Evolutionary conservation across 1,140 invertebrate genomes (phyloP).

Genomic region (Aricia agestis): DNA sequence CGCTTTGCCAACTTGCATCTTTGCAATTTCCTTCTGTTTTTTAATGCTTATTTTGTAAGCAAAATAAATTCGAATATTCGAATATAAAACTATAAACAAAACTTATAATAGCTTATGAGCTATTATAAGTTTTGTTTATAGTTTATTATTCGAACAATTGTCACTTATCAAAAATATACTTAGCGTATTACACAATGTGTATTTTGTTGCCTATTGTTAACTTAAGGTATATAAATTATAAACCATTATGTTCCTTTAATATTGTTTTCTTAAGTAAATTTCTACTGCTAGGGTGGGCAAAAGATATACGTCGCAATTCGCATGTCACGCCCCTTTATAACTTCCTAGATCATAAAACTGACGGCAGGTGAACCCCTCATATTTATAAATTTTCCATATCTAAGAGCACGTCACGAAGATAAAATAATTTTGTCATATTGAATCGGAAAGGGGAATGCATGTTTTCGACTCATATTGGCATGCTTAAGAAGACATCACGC

Average conservation of each 20-base stretch:
- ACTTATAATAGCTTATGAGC: too few relatives aligned
- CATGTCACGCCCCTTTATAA: too few relatives aligned
- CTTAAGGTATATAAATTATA: too few relatives aligned
- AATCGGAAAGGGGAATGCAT: constrained; percentile 18
- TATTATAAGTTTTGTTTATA: constrained; percentile 1
- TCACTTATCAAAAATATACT: too few relatives aligned
- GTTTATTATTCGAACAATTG: background rate
- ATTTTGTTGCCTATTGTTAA: too few relatives aligned
- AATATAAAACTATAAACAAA: too few relatives aligned
- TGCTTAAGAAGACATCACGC: constrained; percentile 21
- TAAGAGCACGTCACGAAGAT: constrained; percentile 16
- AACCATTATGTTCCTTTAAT: too few relatives aligned
- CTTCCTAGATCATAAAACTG: background rate
- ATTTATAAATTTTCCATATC: background rate
- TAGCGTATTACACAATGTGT: too few relatives aligned
- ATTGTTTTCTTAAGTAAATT: too few relatives aligned
- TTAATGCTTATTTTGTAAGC: background rate
- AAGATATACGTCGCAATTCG: too few relatives aligned
- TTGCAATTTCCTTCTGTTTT: constrained; percentile 5
- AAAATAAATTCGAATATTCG: too few relatives aligned
- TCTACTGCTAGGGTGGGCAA: too few relatives aligned
- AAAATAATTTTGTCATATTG: constrained; percentile 22
- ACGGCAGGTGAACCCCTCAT: background rate
- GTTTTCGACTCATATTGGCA: constrained; percentile 18
- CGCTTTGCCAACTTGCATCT: background rate